Base-by-base conservation (phyloP, 2,113 vertebrate genomes). In the Nanorana parkeri region DNA sequence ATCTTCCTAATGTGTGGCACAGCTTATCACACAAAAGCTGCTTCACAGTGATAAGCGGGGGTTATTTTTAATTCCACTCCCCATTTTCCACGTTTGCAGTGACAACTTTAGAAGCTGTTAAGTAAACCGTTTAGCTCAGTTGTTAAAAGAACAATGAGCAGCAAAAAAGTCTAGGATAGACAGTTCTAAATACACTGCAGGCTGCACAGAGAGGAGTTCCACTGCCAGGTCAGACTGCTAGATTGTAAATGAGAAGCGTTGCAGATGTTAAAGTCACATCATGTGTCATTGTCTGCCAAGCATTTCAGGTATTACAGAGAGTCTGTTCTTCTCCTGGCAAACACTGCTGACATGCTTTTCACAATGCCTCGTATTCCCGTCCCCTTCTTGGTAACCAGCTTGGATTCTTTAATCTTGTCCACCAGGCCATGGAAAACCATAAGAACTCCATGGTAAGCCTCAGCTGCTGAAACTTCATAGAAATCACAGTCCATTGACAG, bases 321-420 rank as follows among this genome's bases (percentile, higher is more conserved):
- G 85, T 96, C 94, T 0, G 90, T 95, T 87, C 93, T 87, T 86
- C 89, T 95, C 63, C 95, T 93, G 76, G 91, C 84, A 78, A 96
- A 96, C 83, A 96, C 94, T 0, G 95, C 93, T 0, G 95, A 96
- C 91, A 96, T 86, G 66, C 92, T 96, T 84, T 94, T 96, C 80
- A 96, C 94, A 0, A 96, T 96, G 80, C 92, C 91, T 78, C 90
- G 93, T 76, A 96, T 91, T 66, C 95, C 89, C 0, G 91, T 88
- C 0, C 93, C 93, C 78, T 88, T 95, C 86, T 93, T 96, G 1
- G 83, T 55, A 1, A 86, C 84, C 79, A 90, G 76, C 84, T 90
- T 95, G 67, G 89, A 86, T 36, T 95, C 93, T 1, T 88, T 93
- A 83, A 96, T 89, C 83, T 90, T 89, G 77, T 92, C 87, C 2